These are phyloP conservation scores for Trichogramma dendrolimi DNA, from an alignment of 2,888 invertebrate genomes.

Conservation along the genomic window DNA sequence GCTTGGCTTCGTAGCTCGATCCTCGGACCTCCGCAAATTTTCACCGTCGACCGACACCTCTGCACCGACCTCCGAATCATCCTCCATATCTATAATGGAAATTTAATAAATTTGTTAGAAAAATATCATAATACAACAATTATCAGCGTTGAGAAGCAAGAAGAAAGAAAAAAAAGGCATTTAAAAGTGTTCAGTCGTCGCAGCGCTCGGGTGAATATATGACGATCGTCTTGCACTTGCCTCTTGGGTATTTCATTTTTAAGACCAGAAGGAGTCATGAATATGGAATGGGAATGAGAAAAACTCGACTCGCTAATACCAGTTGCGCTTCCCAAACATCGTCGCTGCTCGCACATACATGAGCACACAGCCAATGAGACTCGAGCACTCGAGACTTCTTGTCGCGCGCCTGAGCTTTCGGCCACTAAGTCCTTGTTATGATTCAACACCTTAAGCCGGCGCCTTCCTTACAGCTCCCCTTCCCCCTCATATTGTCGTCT, in stretches of 20 bases:
- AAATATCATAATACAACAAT: neutral
- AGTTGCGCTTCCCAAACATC: slow-evolving; percentile 37
- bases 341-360: slow-evolving; percentile 32
- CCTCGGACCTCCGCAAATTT: too few species aligned
- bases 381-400: slow-evolving; percentile 38
- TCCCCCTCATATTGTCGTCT: slow-evolving; percentile 23
- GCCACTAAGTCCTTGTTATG: slow-evolving; percentile 47
- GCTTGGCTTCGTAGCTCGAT: neutral
- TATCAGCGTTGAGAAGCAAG: neutral
- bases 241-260: too few species aligned
- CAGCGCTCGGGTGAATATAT: too few species aligned
- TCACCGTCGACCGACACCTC: neutral
- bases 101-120: neutral
- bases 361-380: slow-evolving; percentile 34
- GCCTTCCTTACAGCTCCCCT: slow-evolving; percentile 34
- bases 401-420: slow-evolving; percentile 33
- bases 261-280: slow-evolving; percentile 12
- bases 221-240: too few species aligned
- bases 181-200: too few species aligned
- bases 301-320: slow-evolving; percentile 39
- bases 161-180: slow-evolving; percentile 5
- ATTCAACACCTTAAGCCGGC: slow-evolving; percentile 51
- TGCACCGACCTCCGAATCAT: neutral
- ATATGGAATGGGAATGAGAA: slow-evolving; percentile 16
- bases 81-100: neutral